A percentile compares a stretch with the other conserved stretches of the same genome.
These are phyloP conservation scores for Drosophila parabipectinata DNA, from an alignment of 1,140 invertebrate species.

Conservation along the genomic window DNA sequence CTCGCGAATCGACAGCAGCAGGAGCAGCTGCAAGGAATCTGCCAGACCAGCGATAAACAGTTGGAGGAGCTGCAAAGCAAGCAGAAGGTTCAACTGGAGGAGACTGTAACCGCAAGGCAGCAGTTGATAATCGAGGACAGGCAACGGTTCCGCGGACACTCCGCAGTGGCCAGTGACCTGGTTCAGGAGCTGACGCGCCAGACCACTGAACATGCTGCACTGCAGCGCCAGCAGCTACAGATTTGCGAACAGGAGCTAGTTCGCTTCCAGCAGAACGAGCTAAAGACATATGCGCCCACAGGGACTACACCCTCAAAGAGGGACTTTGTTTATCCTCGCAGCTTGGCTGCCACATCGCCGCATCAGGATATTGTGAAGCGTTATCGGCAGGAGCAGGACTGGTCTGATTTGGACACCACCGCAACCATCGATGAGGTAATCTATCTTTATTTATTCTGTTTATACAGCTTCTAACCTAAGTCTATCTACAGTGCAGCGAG, in stretches of 20 bases:
- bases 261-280: slow-evolving; percentile 84
- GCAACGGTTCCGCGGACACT: slow-evolving; percentile 34
- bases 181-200: slow-evolving; percentile 39
- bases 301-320: slow-evolving; percentile 87
- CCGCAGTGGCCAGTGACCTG: slow-evolving; percentile 20
- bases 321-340: slow-evolving; percentile 87
- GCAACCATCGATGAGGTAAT: slow-evolving; percentile 73
- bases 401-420: slow-evolving; percentile 80
- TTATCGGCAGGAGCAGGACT: slow-evolving; percentile 84
- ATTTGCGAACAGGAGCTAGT: slow-evolving; percentile 54
- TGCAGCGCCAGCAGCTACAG: slow-evolving; percentile 58
- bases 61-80: slow-evolving; percentile 29
- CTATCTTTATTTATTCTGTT: neutral
- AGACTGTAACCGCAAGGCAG: slow-evolving; percentile 21
- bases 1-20: slow-evolving; percentile 27
- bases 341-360: slow-evolving; percentile 87
- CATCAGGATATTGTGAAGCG: slow-evolving; percentile 87
- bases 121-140: slow-evolving; percentile 34
- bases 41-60: slow-evolving; percentile 24
- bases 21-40: slow-evolving; percentile 19
- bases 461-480: neutral
- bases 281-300: slow-evolving; percentile 83
- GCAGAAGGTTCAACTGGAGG: slow-evolving; percentile 14
- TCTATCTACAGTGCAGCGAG: slow-evolving; percentile 42
- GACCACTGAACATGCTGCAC: slow-evolving; percentile 42